These are phyloP conservation scores for Tragelaphus oryx DNA, from an alignment of 2,797 vertebrate species.

Conservation along the genomic window DNA sequence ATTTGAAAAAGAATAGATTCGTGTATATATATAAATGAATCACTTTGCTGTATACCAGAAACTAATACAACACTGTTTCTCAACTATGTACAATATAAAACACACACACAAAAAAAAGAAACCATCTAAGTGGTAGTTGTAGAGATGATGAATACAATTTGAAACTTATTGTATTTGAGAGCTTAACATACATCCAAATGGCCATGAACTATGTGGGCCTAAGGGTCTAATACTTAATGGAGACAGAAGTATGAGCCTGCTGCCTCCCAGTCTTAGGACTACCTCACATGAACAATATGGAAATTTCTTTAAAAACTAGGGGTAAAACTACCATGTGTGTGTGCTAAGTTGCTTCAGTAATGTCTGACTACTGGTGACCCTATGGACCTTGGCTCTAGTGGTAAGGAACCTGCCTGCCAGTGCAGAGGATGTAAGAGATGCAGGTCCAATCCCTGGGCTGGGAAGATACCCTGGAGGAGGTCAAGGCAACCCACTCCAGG, in stretches of 20 bases:
- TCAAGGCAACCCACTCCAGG: not conserved
- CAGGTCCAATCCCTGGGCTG: accelerated
- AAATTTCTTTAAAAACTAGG: not conserved
- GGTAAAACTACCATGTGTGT: not conserved
- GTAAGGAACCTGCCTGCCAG: not conserved
- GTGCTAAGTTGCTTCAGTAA: not conserved
- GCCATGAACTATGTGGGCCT: not conserved
- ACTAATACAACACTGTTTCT: not conserved
- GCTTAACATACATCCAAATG: no score
- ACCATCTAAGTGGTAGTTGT: not conserved
- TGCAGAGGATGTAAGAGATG: not conserved
- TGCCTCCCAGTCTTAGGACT: not conserved
- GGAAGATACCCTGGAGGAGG: not conserved
- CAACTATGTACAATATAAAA: not conserved
- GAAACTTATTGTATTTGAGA: not conserved
- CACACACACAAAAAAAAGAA: not conserved
- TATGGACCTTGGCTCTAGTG: not conserved
- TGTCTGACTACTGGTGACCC: not conserved
- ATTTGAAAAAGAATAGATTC: not conserved
- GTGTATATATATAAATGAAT: not conserved
- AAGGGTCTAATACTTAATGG: not conserved
- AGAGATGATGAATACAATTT: not conserved
- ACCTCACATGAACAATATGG: not conserved
- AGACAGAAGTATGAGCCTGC: not conserved
- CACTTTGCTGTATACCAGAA: not conserved